Conservation (phyloP, 2,888 invertebrate genomes). For the Uropetala carovei region DNA sequence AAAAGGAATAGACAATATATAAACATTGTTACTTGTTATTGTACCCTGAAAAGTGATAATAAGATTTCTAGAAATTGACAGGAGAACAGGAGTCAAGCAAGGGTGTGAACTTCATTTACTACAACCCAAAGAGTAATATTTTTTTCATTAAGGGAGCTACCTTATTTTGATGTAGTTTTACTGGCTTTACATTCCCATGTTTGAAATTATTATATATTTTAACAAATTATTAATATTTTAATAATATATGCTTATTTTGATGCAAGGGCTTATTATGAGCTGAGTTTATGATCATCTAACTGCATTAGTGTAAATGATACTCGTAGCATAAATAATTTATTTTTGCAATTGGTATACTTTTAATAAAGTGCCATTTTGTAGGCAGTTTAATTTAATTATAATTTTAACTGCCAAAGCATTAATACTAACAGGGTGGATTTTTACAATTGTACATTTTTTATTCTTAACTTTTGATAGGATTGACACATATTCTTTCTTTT, state of each 20-base stretch:
- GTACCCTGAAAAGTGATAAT: conserved; percentile 58
- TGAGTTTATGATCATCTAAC: too few relatives aligned
- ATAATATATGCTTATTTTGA: too few relatives aligned
- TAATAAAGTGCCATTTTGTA: conserved; percentile 32
- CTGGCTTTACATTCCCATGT: conserved; percentile 21
- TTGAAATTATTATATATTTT: conserved; percentile 37
- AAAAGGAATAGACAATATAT: conserved; percentile 59
- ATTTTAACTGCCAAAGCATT: conserved; percentile 50
- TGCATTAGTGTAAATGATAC: too few relatives aligned
- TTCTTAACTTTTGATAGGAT: conserved; percentile 31
- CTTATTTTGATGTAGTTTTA: not conserved
- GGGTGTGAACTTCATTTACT: conserved; percentile 45
- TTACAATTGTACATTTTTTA: conserved; percentile 47
- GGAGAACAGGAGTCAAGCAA: not conserved
- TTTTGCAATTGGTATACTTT: conserved; percentile 59
- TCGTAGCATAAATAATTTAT: conserved; percentile 36
- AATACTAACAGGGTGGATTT: conserved; percentile 45
- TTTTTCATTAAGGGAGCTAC: not conserved
- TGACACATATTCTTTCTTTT: not conserved
- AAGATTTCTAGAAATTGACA: conserved; percentile 56
- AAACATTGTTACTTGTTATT: conserved; percentile 62
- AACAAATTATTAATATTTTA: not conserved
- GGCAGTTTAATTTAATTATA: conserved; percentile 33
- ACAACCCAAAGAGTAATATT: not conserved
- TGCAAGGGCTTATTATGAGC: conserved; percentile 5